Conservation (phyloP, 2,797 vertebrate genomes). For the Cossypha caffra region DNA sequence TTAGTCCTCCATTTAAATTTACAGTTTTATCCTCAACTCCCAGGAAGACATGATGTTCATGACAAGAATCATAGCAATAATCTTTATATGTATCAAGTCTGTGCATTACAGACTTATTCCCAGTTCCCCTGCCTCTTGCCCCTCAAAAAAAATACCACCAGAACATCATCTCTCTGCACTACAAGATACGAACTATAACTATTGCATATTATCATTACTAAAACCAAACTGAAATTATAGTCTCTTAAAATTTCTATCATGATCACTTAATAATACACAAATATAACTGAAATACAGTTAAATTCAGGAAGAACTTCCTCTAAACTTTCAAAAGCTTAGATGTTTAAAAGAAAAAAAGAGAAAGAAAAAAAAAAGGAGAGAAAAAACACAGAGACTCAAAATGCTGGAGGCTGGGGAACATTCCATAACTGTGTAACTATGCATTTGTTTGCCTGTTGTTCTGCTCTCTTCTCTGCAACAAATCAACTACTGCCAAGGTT, state of each 20-base stretch:
- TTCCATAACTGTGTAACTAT: background rate
- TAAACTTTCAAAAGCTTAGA: background rate
- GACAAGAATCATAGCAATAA: background rate
- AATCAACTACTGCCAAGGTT: background rate
- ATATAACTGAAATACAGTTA: background rate
- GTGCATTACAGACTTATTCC: background rate
- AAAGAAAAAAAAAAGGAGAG: background rate
- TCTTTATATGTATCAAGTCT: background rate
- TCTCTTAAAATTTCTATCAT: background rate
- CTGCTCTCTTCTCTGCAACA: background rate
- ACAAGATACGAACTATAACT: background rate
- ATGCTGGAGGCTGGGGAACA: background rate
- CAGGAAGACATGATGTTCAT: background rate
- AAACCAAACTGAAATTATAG: background rate
- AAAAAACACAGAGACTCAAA: background rate
- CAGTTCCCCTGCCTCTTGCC: accelerated
- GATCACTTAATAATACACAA: background rate
- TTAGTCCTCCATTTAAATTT: background rate
- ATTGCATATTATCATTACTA: background rate
- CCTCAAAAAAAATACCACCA: background rate
- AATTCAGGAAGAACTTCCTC: background rate
- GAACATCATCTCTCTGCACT: background rate
- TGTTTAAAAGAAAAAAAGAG: background rate
- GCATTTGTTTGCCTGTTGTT: background rate
- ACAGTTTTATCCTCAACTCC: background rate